phyloP scores from a whole-genome alignment of 2,888 invertebrate species.

The Caprella mutica region DNA sequence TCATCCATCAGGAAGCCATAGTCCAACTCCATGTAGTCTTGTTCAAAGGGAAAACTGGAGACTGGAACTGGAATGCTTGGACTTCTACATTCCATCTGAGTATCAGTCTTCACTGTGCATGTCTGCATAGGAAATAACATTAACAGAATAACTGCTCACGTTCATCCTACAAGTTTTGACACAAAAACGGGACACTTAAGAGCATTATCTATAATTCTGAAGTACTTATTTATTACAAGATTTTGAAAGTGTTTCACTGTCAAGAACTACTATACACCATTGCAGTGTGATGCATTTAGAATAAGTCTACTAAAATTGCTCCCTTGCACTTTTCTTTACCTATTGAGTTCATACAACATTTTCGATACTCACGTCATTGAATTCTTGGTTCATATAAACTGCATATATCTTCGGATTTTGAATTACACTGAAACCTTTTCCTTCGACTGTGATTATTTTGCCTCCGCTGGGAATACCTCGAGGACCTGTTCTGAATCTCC shows the following conservation, averaged over 20 bases:
- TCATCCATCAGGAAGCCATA: conserved; percentile 96
- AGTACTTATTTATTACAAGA: too few species aligned
- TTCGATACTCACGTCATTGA: conserved; percentile 56
- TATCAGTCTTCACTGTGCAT: conserved; percentile 59
- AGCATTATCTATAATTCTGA: too few species aligned
- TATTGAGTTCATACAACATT: too few species aligned
- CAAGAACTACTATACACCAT: too few species aligned
- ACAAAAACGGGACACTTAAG: too few species aligned
- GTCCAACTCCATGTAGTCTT: conserved; percentile 67
- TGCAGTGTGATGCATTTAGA: too few species aligned
- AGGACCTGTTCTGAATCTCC: conserved; percentile 53
- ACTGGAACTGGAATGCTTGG: conserved; percentile 58
- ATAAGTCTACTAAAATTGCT: too few species aligned
- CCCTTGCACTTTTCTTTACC: too few species aligned
- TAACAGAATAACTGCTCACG: too few species aligned
- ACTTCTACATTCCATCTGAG: conserved; percentile 74
- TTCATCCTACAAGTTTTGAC: too few species aligned
- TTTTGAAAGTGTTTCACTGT: too few species aligned
- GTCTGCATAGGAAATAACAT: conserved; percentile 13
- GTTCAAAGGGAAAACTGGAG: conserved; percentile 52
- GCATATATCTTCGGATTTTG: conserved; percentile 91
- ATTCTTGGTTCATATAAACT: conserved; percentile 72
- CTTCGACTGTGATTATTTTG: conserved; percentile 75
- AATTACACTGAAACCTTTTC: conserved; percentile 76
- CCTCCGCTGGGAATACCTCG: conserved; percentile 88